Evolutionary conservation across 30 jellyfish, hydroid and myxozoan species (phyloP).

Genomic region (Chrysaora quinquecirrha): DNA sequence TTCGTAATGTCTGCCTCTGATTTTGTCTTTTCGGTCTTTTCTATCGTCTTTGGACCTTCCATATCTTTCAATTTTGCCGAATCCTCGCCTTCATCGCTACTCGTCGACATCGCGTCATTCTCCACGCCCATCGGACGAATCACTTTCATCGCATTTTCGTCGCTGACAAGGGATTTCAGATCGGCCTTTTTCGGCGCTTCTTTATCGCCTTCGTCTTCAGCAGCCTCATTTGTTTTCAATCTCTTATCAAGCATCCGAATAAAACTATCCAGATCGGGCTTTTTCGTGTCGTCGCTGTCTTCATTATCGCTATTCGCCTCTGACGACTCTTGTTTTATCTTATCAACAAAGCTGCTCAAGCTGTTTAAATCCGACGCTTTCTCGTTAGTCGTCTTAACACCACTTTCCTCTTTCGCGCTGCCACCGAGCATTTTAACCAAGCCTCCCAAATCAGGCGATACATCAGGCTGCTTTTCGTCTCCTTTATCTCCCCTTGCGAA

Average conservation of each 20-base stretch:
- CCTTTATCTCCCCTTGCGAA: slow-evolving; percentile 11
- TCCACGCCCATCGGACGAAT: background rate
- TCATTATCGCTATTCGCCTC: background rate
- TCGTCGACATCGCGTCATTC: background rate
- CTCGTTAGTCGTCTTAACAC: background rate
- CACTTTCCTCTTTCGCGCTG: background rate
- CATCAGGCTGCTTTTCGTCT: background rate
- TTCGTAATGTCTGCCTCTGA: background rate
- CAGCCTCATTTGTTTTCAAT: background rate
- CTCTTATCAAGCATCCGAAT: background rate
- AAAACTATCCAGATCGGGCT: background rate
- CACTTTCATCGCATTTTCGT: background rate
- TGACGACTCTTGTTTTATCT: background rate
- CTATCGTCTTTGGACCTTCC: background rate
- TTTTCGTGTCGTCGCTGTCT: background rate
- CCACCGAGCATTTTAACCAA: background rate
- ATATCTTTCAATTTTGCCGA: background rate
- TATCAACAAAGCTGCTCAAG: background rate
- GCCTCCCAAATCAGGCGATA: background rate
- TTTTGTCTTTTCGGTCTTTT: background rate
- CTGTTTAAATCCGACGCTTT: background rate
- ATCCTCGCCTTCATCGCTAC: background rate
- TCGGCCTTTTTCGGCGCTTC: background rate
- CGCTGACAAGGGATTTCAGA: background rate
- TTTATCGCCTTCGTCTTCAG: background rate